These are phyloP conservation scores for Orchesellides sinensis DNA, from an alignment of 2,888 invertebrate species.

Conservation along the genomic window DNA sequence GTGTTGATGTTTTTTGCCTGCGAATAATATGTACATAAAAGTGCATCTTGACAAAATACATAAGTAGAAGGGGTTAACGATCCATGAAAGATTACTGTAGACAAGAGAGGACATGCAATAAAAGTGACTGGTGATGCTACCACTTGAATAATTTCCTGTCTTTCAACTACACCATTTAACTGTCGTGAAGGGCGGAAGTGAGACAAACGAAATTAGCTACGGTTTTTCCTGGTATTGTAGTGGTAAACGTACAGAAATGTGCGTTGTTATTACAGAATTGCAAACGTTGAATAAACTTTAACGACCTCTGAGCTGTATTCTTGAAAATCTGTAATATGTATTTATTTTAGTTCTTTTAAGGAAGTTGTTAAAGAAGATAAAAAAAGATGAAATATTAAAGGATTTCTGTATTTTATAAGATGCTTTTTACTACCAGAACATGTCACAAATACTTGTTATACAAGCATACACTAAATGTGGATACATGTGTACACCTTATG, in stretches of 20 bases:
- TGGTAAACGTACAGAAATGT: no score
- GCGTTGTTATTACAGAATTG: no score
- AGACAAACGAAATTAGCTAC: slow-evolving; percentile 66
- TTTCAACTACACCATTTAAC: slow-evolving; percentile 40
- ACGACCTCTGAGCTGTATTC: no score
- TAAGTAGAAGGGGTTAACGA: slow-evolving; percentile 56
- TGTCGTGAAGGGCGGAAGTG: slow-evolving; percentile 64
- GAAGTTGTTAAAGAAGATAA: background rate
- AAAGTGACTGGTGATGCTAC: slow-evolving; percentile 13
- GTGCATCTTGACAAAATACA: slow-evolving; percentile 32
- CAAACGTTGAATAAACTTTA: no score
- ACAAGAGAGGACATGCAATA: slow-evolving; percentile 8
- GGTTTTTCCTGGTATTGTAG: slow-evolving; percentile 47
- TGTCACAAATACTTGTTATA: no score
- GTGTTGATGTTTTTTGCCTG: slow-evolving; percentile 5
- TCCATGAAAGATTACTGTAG: slow-evolving; percentile 56
- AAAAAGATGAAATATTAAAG: no score
- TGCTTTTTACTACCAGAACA: no score
- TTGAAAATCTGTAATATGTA: no score
- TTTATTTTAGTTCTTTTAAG: background rate
- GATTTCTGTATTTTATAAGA: no score
- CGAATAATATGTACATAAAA: slow-evolving; percentile 34
- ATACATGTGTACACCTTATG: background rate
- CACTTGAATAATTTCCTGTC: slow-evolving; percentile 65
- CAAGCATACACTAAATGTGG: background rate